Evolutionary conservation across 2,797 vertebrate genomes (phyloP).

Genomic region (Falco concolor): DNA sequence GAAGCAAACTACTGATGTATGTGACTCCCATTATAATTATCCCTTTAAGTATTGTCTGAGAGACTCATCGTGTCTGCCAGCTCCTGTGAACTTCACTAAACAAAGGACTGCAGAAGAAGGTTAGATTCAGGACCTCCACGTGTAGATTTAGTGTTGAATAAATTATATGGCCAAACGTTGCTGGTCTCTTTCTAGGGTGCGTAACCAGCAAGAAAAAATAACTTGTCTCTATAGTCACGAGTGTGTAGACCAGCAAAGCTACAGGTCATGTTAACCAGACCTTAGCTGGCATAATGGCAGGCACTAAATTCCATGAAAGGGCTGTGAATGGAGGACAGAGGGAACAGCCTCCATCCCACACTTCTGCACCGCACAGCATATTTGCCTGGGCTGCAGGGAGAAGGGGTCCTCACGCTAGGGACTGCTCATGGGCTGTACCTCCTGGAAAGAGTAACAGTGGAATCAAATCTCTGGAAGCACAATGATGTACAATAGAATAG

Average conservation of each 20-base stretch:
- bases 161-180: neutral
- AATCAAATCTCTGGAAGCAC: neutral
- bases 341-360: neutral
- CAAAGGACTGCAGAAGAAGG: neutral
- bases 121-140: neutral
- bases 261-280: neutral
- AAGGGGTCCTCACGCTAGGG: neutral
- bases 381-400: neutral
- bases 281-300: neutral
- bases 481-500: neutral
- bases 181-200: neutral
- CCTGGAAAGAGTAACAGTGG: neutral
- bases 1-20: neutral
- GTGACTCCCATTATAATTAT: neutral
- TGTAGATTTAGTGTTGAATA: neutral
- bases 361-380: accelerated
- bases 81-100: neutral
- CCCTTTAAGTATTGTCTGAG: neutral
- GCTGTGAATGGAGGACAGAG: neutral
- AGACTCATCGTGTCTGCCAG: neutral
- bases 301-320: neutral
- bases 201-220: neutral
- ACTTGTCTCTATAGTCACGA: neutral
- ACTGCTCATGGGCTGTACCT: neutral
- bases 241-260: neutral